phyloP scores from a whole-genome alignment of 2,797 vertebrate genomes.

The Gila robusta region DNA sequence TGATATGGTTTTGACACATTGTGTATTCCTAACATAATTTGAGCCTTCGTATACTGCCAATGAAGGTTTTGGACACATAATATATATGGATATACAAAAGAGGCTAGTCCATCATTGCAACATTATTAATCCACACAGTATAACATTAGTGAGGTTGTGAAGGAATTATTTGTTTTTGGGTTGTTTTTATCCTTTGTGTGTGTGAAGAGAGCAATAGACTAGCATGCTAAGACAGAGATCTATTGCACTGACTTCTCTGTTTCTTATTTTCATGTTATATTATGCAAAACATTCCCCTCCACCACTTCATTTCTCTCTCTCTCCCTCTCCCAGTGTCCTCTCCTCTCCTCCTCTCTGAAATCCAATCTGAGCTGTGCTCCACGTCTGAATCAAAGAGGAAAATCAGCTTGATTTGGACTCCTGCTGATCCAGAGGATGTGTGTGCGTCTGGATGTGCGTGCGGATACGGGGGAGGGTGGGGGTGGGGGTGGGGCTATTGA shows the following conservation, averaged over 20 bases:
- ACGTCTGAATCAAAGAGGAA: slow-evolving; percentile 88
- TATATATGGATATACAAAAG: not conserved
- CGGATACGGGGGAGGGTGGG: slow-evolving; percentile 32
- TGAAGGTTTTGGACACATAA: not conserved
- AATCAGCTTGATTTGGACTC: slow-evolving; percentile 92
- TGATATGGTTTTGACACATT: not conserved
- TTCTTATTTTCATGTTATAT: slow-evolving; percentile 78
- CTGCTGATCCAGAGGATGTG: slow-evolving; percentile 80
- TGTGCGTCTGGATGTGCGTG: slow-evolving; percentile 49
- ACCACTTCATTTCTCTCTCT: slow-evolving; percentile 80
- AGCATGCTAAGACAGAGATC: slow-evolving; percentile 52
- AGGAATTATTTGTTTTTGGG: not conserved
- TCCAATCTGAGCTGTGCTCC: slow-evolving; percentile 87
- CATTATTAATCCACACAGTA: slow-evolving; percentile 1
- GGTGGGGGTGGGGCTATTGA: slow-evolving; percentile 53
- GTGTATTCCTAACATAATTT: not conserved
- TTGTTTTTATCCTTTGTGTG: slow-evolving; percentile 32
- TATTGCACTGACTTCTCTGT: slow-evolving; percentile 64
- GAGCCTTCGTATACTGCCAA: not conserved
- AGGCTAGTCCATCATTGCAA: not conserved
- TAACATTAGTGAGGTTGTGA: slow-evolving; percentile 15
- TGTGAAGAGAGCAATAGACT: slow-evolving; percentile 50
- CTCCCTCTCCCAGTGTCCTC: slow-evolving; percentile 74
- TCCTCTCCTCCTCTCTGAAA: slow-evolving; percentile 85
- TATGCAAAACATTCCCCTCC: slow-evolving; percentile 85